Evolutionary conservation across 1,140 invertebrate genomes (phyloP).

Genomic region (Dendrolimus kikuchii): DNA sequence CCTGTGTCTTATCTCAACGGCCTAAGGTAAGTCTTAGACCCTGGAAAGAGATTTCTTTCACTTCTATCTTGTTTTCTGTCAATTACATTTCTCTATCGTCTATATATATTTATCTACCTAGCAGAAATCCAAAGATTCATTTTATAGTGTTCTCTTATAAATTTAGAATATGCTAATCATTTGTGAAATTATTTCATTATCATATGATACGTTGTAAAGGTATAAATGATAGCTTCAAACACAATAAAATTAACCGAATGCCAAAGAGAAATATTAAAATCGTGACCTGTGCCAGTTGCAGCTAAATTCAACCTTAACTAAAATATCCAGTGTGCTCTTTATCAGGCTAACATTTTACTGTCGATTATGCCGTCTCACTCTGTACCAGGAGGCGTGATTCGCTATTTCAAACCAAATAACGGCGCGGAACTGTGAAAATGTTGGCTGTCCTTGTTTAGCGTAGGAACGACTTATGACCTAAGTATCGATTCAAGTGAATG

Average conservation of each 20-base stretch:
- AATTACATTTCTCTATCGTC: no score
- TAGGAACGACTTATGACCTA: conserved; percentile 59
- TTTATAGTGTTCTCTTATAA: no score
- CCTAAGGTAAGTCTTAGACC: no score
- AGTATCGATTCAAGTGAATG: conserved; percentile 63
- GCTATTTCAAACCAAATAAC: conserved; percentile 54
- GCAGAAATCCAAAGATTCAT: no score
- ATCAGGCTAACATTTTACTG: conserved; percentile 53
- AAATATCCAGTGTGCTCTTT: conserved; percentile 48
- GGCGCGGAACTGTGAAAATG: conserved; percentile 42
- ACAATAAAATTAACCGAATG: conserved; percentile 52
- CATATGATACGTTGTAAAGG: conserved; percentile 27
- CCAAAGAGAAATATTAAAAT: conserved; percentile 48
- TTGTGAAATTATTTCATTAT: conserved; percentile 40
- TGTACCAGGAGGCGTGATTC: conserved; percentile 61
- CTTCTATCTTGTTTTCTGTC: no score
- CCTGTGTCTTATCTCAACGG: no score
- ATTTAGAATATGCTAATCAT: conserved; percentile 25
- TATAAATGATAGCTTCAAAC: conserved; percentile 43
- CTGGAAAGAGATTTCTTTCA: no score
- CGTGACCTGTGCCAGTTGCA: conserved; percentile 29
- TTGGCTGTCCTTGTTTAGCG: conserved; percentile 55
- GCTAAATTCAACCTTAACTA: conserved; percentile 41
- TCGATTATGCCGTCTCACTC: conserved; percentile 55
- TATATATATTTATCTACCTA: no score